Conservation (phyloP, 2,113 vertebrate genomes). For the Tragelaphus imberbis region DNA sequence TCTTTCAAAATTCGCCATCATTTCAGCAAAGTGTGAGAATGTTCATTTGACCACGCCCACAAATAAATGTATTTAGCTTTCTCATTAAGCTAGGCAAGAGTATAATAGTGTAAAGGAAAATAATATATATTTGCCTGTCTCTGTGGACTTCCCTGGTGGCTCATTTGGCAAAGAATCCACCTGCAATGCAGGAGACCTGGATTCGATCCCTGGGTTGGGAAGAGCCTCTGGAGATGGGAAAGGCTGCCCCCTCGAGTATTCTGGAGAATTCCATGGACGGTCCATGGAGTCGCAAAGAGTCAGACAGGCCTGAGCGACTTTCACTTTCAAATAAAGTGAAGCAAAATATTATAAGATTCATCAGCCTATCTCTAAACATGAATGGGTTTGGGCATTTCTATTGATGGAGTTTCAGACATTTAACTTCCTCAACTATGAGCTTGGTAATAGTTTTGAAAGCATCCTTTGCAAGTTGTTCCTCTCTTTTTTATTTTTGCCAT, state of each 20-base stretch:
- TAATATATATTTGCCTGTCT: background rate
- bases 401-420: background rate
- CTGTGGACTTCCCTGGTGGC: background rate
- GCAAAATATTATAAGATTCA: background rate
- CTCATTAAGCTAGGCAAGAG: background rate
- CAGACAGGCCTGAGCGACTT: background rate
- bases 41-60: rapidly evolving
- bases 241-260: background rate
- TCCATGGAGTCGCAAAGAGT: background rate
- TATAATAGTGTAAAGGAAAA: background rate
- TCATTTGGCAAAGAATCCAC: background rate
- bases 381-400: too few relatives aligned
- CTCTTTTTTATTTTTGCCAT: background rate
- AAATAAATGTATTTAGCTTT: background rate
- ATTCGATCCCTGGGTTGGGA: background rate
- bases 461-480: background rate
- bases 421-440: background rate
- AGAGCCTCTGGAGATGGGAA: background rate
- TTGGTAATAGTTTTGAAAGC: background rate
- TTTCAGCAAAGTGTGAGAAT: too few relatives aligned
- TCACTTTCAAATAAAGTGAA: background rate
- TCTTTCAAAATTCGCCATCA: background rate
- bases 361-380: too few relatives aligned
- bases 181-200: background rate
- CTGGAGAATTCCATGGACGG: background rate